Percentiles rank a stretch among this genome's conserved stretches.
Evolutionary conservation across 2,113 vertebrate genomes (phyloP).

Genomic region (Campylomormyrus numenius): DNA sequence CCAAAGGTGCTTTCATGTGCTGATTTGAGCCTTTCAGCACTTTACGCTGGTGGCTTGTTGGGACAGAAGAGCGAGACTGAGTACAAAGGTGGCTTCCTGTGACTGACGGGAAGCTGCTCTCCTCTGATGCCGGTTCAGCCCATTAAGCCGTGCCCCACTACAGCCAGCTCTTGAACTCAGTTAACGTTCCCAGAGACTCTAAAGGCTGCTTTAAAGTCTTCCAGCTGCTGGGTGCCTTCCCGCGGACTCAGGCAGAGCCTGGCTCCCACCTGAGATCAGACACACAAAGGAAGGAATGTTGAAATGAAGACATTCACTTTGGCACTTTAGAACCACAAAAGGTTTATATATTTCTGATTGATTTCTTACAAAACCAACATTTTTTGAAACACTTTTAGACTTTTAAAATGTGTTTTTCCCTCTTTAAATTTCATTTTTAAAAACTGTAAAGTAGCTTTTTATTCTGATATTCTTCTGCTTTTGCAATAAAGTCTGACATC

Average conservation of each 20-base stretch:
- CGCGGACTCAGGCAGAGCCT: background rate
- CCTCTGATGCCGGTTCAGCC: background rate
- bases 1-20: background rate
- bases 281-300: background rate
- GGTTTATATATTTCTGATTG: background rate
- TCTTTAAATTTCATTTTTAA: background rate
- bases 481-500: background rate
- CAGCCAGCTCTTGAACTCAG: background rate
- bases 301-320: background rate
- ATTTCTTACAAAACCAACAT: background rate
- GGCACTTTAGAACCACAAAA: background rate
- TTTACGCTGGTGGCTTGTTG: background rate
- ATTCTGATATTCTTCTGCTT: background rate
- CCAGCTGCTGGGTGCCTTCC: background rate
- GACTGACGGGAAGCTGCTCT: background rate
- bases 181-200: background rate
- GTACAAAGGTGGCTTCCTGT: background rate
- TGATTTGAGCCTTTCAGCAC: background rate
- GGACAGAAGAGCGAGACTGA: background rate
- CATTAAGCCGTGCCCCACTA: background rate
- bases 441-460: background rate
- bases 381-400: background rate
- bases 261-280: background rate
- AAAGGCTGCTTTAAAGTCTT: background rate
- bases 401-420: background rate